phyloP scores from a whole-genome alignment of 2,113 vertebrate species.

The Gobiocypris rarus region DNA sequence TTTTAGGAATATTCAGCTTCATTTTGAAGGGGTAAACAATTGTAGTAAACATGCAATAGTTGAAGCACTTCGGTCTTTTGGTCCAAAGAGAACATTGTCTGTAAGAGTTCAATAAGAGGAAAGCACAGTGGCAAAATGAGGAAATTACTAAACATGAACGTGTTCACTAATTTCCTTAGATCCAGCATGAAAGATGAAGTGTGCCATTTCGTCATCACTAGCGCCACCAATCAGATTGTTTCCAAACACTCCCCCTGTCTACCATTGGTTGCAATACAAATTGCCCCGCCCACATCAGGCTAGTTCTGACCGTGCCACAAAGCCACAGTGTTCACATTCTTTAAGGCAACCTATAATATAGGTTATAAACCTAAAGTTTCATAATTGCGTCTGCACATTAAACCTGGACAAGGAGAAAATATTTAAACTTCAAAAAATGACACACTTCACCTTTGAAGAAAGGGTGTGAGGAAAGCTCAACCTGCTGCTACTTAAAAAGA shows the following conservation, averaged over 20 bases:
- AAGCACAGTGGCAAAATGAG: conserved; percentile 33
- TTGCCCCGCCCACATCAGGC: background rate
- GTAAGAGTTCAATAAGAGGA: conserved; percentile 9
- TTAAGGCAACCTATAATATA: background rate
- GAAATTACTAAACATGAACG: background rate
- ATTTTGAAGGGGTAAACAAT: conserved; percentile 49
- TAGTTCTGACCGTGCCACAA: background rate
- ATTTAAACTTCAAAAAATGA: background rate
- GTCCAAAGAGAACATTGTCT: conserved; percentile 49
- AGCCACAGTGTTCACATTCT: conserved; percentile 10
- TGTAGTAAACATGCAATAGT: conserved; percentile 57
- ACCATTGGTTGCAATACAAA: background rate
- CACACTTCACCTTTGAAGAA: conserved; percentile 13
- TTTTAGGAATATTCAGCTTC: conserved; percentile 40
- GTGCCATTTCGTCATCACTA: background rate
- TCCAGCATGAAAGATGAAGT: conserved; percentile 1
- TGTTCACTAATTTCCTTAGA: background rate
- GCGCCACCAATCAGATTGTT: background rate
- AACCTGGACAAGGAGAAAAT: background rate
- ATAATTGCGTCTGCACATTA: background rate
- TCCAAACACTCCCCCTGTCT: background rate
- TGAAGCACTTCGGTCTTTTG: conserved; percentile 67
- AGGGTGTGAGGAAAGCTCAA: conserved; percentile 23
- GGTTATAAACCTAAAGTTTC: background rate
- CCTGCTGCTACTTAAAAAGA: background rate